These are phyloP conservation scores for Colaptes auratus DNA, from an alignment of 2,113 vertebrate genomes.

Conservation along the genomic window DNA sequence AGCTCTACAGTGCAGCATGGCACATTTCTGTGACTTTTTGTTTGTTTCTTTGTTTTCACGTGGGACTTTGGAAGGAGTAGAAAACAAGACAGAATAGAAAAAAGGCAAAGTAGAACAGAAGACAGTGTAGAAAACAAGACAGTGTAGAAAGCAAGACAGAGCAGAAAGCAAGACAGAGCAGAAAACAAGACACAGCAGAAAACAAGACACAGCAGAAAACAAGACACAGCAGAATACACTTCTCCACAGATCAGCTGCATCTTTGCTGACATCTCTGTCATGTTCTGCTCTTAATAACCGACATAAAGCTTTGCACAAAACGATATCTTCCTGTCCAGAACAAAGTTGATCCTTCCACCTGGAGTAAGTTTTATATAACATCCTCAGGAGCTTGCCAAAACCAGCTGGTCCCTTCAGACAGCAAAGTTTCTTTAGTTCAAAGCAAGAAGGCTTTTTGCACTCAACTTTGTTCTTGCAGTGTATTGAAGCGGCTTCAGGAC, in stretches of 20 bases:
- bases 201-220: no score
- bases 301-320: background rate
- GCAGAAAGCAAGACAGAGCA: no score
- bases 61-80: background rate
- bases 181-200: no score
- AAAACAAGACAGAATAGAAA: background rate
- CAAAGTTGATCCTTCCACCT: background rate
- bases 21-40: background rate
- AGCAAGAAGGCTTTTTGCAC: background rate
- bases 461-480: background rate
- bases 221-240: background rate
- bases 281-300: background rate
- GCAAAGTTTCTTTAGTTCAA: background rate
- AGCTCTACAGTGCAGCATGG: background rate
- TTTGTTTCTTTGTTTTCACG: no score
- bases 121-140: no score
- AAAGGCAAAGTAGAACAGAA: no score
- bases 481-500: background rate
- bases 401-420: background rate
- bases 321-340: background rate
- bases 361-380: background rate
- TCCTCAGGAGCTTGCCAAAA: background rate
- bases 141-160: no score
- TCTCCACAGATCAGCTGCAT: background rate
- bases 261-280: background rate